Evolutionary conservation across 2,888 invertebrate genomes (phyloP).

Genomic region (Acanthacorydalis orientalis): DNA sequence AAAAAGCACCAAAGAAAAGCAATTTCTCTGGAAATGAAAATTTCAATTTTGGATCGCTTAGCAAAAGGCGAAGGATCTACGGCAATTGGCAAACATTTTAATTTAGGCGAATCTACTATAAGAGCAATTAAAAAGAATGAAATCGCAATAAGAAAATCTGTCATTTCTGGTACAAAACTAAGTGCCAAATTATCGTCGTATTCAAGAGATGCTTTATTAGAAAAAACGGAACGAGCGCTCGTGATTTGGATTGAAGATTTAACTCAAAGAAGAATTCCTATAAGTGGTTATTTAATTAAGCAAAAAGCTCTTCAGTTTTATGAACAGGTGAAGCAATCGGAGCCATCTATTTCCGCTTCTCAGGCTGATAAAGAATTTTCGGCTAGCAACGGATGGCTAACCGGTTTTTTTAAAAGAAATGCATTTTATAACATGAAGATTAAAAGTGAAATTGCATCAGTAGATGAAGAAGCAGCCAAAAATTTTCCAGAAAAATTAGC

Average conservation of each 20-base stretch:
- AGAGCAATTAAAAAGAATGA: slow-evolving; percentile 11
- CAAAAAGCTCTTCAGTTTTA: slow-evolving; percentile 10
- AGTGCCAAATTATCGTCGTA: slow-evolving; percentile 8
- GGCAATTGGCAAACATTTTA: slow-evolving; percentile 10
- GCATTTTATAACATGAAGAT: slow-evolving; percentile 13
- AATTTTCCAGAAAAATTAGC: neutral
- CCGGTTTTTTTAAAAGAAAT: slow-evolving; percentile 11
- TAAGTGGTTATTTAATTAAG: slow-evolving; percentile 11
- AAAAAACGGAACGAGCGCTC: slow-evolving; percentile 12
- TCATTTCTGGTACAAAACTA: slow-evolving; percentile 8
- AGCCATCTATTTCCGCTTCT: slow-evolving; percentile 8
- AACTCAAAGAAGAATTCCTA: too few species aligned
- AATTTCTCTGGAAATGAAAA: slow-evolving; percentile 7
- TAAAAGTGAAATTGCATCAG: slow-evolving; percentile 12
- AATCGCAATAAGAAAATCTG: slow-evolving; percentile 8
- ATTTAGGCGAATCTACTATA: slow-evolving; percentile 10
- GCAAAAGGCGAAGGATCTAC: slow-evolving; percentile 9
- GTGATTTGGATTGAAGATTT: slow-evolving; percentile 12
- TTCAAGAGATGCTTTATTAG: slow-evolving; percentile 10
- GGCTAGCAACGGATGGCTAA: slow-evolving; percentile 12
- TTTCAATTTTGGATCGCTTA: slow-evolving; percentile 8
- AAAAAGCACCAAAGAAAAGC: slow-evolving; percentile 3
- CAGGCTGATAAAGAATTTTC: slow-evolving; percentile 6
- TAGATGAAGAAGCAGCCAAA: slow-evolving; percentile 8
- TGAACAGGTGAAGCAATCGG: slow-evolving; percentile 10